Base-by-base conservation (phyloP, 2,797 vertebrate species). In the Xyrichtys novacula region DNA sequence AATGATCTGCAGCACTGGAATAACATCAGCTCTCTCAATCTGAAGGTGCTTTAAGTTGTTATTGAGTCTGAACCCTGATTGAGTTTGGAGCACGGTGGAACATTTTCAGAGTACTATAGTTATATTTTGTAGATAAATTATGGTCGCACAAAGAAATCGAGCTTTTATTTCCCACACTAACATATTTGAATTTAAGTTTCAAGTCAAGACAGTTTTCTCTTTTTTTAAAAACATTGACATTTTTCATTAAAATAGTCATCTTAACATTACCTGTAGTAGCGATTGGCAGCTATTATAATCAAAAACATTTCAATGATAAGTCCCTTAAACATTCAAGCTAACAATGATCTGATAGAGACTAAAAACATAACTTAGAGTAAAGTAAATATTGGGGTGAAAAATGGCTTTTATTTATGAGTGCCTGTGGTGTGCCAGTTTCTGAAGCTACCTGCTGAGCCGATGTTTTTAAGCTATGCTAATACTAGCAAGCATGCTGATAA, bases 11-110 rank as follows among this genome's bases (percentile, higher is more conserved):
- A 70, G 42, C 54, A 9, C 76, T 54, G 40, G 40, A 59, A 16
- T 28, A 54, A 74, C 58, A 71, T 79, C 71, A 69, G 55, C 61
- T 65, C 59, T 73, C 65, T 70, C 46, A 57, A 58, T 67, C 14
- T 70, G 25, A 65, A 69, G 76, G 73, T 65, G 74, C 62, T 83
- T 71, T 32, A 55, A 53, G 50, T 65, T 48, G 26, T 65, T 43
- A 72, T 65, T 74, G 60, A 38, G 43, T 44, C 29, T 80, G 42
- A 32, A 22, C 72, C 46, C 9, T 28, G 40, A 63, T 66, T 12
- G 28, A 26, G 28, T 52, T 74, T 26, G 36, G 52, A 78, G 59
- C 17, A n/a, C 10, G 44, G 20, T 16, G 1, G 23, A 38, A 42
- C 8, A 26, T 38, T 64, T 42, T 44, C 7, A 32, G 26, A 55